Percentiles rank a stretch among this genome's conserved stretches.
phyloP scores from a whole-genome alignment of 2,113 vertebrate species.

The Hypocryptadius cinnamomeus region DNA sequence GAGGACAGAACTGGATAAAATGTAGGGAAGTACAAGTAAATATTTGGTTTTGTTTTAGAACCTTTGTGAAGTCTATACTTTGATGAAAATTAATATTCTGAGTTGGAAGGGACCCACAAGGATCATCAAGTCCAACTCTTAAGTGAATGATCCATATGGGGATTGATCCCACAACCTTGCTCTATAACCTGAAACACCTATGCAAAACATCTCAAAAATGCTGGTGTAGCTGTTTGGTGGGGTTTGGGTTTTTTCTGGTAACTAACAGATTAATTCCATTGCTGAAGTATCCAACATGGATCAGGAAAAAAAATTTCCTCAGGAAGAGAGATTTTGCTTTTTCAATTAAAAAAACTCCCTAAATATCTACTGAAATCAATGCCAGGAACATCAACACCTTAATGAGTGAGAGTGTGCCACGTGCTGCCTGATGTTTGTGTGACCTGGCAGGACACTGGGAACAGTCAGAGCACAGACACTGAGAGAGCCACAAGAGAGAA shows the following conservation, averaged over 20 bases:
- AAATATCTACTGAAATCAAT: background rate
- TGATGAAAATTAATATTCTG: background rate
- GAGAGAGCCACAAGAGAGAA: background rate
- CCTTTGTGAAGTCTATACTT: background rate
- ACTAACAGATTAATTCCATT: background rate
- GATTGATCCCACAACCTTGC: background rate
- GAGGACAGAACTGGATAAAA: background rate
- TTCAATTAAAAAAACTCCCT: background rate
- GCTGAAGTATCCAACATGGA: background rate
- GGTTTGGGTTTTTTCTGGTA: background rate
- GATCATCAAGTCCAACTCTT: background rate
- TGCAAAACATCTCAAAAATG: background rate
- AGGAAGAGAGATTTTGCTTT: background rate
- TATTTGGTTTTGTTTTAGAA: background rate
- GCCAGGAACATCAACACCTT: background rate
- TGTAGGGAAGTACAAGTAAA: background rate
- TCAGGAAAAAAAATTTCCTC: background rate
- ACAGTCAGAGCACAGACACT: background rate
- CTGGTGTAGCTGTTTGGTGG: background rate
- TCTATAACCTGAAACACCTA: background rate
- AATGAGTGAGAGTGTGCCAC: background rate
- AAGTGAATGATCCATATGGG: background rate
- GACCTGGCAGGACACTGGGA: background rate
- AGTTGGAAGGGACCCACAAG: background rate
- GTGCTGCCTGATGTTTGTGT: rapidly evolving